Evolutionary conservation across 1,140 invertebrate species (phyloP), one percentile per base, ranked within the genome.

Genomic region (Tetragonula clypearis): DNA sequence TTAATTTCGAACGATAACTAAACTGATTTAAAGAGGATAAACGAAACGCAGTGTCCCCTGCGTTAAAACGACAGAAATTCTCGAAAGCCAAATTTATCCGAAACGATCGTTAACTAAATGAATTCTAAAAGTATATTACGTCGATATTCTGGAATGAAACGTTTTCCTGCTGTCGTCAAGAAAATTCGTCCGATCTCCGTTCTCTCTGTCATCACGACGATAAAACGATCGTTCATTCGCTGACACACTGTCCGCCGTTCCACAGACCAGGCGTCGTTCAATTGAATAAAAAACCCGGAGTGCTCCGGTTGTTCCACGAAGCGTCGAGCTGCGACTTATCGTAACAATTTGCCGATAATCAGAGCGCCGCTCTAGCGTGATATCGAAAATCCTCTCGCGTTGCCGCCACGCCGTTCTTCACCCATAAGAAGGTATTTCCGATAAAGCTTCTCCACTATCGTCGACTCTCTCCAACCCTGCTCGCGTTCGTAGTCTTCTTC

Each of bases 291-390:
- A 78, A 71, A 66, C 26, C 58, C 30, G 30, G 21, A 12, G 9
- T 41, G 62, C 12, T 30, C 14, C 12, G 11, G 23, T 79, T 56
- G 49, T 53, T 53, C 41, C n/a, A 21, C 30, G 66, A 58, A 71
- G 66, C 56, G 35, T 71, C 26, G 35, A 30, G n/a, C 41, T 23
- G 49, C 74, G 87, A 88, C 72, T 88, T 82, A 88, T 74, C 69
- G 83, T 74, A 88, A 88, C 84, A 77, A 82, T 85, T 85, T 88
- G 65, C 66, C n/a, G 88, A 89, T 90, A 87, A 90, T 90, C 88
- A 89, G 35, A 35, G 71, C 41, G 69, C 17, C 62, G 69, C 30
- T 78, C 69, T 79, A 84, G 84, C 76, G 85, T 80, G 85, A 82
- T 84, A 89, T 84, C 76, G 77, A 89, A 78, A 84, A 90, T 86